Conservation (phyloP, 2,888 invertebrate genomes). For the Lacanobia oleracea region DNA sequence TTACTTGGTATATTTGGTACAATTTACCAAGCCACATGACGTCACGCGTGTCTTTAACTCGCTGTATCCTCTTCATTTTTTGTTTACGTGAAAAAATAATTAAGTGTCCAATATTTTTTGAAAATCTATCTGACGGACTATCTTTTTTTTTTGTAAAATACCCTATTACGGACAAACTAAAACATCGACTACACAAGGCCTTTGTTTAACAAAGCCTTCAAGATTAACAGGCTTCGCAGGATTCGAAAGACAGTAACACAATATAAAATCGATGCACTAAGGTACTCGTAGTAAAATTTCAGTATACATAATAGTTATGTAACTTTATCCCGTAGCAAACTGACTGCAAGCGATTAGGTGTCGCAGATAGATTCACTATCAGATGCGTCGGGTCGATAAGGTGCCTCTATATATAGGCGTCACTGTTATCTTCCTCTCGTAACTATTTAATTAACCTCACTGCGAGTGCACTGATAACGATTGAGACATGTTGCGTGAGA, state of each 20-base stretch:
- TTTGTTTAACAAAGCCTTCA: neutral
- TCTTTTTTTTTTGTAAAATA: too few species aligned
- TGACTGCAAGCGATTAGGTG: conserved; percentile 73
- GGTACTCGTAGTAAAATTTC: conserved; percentile 22
- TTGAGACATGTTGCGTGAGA: conserved; percentile 82
- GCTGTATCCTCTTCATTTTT: too few species aligned
- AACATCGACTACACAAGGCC: neutral
- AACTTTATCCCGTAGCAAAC: conserved; percentile 54
- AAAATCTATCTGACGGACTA: too few species aligned
- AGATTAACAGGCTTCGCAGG: neutral
- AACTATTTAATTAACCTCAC: conserved; percentile 88
- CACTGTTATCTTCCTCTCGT: conserved; percentile 82
- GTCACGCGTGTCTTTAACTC: too few species aligned
- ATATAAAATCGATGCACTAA: conserved; percentile 5
- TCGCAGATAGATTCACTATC: conserved; percentile 80
- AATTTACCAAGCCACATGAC: too few species aligned
- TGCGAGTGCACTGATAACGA: conserved; percentile 83
- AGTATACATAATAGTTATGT: conserved; percentile 42
- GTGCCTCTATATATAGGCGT: conserved; percentile 83
- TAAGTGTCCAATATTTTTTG: too few species aligned
- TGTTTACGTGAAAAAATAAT: too few species aligned
- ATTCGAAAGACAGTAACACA: too few species aligned
- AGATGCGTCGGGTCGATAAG: conserved; percentile 85
- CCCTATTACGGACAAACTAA: conserved; percentile 39
- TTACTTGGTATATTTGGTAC: too few species aligned